A percentile compares a stretch with the other conserved stretches of the same genome.
phyloP scores from a whole-genome alignment of 2,113 vertebrate genomes.

The Melanostigma gelatinosum region DNA sequence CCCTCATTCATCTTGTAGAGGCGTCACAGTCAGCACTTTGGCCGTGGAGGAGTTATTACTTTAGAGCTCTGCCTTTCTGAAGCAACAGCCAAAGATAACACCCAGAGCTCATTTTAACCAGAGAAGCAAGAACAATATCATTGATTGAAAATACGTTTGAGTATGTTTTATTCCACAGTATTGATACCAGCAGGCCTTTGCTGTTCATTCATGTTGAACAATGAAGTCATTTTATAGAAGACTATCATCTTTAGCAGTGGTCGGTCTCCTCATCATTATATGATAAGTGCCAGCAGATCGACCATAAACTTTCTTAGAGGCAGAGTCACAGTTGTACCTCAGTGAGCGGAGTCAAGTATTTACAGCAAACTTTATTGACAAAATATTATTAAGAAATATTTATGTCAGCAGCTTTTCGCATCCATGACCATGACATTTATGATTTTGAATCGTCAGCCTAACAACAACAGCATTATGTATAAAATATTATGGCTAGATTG shows the following conservation, averaged over 20 bases:
- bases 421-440: not conserved
- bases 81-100: conserved; percentile 56
- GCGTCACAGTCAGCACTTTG: conserved; percentile 6
- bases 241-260: not conserved
- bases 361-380: not conserved
- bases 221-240: not conserved
- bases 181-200: not conserved
- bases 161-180: not conserved
- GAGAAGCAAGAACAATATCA: conserved; percentile 18
- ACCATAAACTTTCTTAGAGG: not conserved
- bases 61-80: conserved; percentile 8
- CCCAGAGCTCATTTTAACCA: not conserved
- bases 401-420: not conserved
- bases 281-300: not conserved
- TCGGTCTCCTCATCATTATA: not conserved
- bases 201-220: not conserved
- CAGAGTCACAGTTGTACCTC: not conserved
- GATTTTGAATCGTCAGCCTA: not conserved
- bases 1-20: conserved; percentile 24
- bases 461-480: not conserved
- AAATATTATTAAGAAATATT: not conserved
- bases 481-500: not conserved
- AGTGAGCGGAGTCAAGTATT: not conserved
- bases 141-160: conserved; percentile 15
- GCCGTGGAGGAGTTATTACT: conserved; percentile 7